Base-by-base conservation (phyloP, 1,140 invertebrate species). In the Drosophila mauritiana region DNA sequence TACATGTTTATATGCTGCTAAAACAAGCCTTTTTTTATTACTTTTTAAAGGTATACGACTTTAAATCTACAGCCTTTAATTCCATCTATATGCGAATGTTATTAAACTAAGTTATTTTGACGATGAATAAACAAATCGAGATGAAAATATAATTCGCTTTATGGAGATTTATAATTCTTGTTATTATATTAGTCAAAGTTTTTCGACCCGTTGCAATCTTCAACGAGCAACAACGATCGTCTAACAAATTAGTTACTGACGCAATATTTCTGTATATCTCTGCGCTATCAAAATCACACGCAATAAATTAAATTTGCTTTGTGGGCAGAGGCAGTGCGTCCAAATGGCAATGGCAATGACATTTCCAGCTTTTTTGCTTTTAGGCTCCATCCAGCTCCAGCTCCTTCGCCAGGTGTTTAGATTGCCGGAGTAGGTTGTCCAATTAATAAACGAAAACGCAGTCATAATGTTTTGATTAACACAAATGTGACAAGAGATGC, bases 381-480 rank as follows among this genome's bases (percentile, higher is more conserved):
- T 34, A 34, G 48, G 48, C 46, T 22, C 17, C 17, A 17, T 15
- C 10, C 20, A 17, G 3, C 45, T 25, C 2, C 4, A 17, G 46
- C 48, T 51, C 48, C n/a, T 77, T 20, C 20, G 36, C 54, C 54
- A 75, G 69, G 43, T 77, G 73, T 45, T 43, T 45, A 20, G 42
- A 20, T 45, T 40, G 46, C 43, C 31, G 34, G 55, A 43, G 56
- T 56, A 31, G 79, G 48, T 82, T 88, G 84, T 73, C 63, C 83
- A 89, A 89, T 89, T 89, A 89, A 89, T 89, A 84, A 80, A 75
- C 17, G 69, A 72, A 89, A 89, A 89, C 73, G 80, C 77, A 84
- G 83, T 89, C 84, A 89, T 89, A 89, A 89, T 89, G 84, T 89
- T 89, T 84, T 80, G 84, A 89, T 89, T 80, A 89, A 74, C 84